Evolutionary conservation across 2,888 invertebrate genomes (phyloP), one percentile per base, ranked within the genome.

Genomic region (Cephalotes varians): DNA sequence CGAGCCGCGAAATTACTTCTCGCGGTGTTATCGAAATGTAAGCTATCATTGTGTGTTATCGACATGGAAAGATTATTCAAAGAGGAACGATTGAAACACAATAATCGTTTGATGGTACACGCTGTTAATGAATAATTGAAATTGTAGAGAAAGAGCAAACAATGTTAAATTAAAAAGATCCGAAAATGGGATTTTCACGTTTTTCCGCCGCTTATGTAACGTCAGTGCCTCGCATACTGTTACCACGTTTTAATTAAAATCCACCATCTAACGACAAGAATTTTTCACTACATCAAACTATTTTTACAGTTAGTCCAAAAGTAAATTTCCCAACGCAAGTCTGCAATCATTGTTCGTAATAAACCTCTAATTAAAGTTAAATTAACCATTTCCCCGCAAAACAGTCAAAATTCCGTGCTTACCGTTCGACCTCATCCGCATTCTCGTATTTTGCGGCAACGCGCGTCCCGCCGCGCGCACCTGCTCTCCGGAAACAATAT

Each of bases 401-500:
- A 44, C 15, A 56, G 18, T 67, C 21, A 69, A 34, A 56, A 79
- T 69, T 58, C 34, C 44, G 12, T 37, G 56, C 56, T 44, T 21
- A 6, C 21, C 44, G 54, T 56, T 10, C 28, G 40, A 76, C 40
- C 34, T 76, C 40, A 67, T 56, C 31, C 18, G 21, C 51, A 21
- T 51, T 76, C 65, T 54, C 54, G n/a, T 56, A 49, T 56, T 47
- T 79, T 47, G 47, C 74, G 74, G 31, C 10, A 44, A 21, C 18
- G 58, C 18, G 54, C 60, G 34, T 37, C 40, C 54, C 28, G 49
- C 73, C 15, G 67, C 49, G 31, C 28, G 64, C 88, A 88, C 81
- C 85, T 84, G 88, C 82, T 58, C 44, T 72, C 72, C 60, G 79
- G 84, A 84, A 87, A 88, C 81, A 88, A 88, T 88, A 79, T 87